Base-by-base conservation (phyloP, 2,888 invertebrate genomes). In the Anticlea derivata region DNA sequence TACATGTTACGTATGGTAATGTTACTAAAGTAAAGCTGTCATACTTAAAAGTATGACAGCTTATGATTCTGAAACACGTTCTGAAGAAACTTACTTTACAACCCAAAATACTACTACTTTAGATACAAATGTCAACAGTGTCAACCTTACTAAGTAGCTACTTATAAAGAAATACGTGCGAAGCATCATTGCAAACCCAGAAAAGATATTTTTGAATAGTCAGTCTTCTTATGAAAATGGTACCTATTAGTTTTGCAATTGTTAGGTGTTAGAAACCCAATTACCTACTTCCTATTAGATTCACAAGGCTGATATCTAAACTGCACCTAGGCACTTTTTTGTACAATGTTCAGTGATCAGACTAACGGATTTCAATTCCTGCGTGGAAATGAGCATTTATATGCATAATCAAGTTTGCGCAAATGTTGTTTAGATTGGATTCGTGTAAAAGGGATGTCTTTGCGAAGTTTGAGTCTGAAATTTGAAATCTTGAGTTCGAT, bases 241-340 rank as follows among this genome's bases (percentile, higher is more conserved):
- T 24, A 23, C 3, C n/a, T n/a, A n/a, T 8, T 20, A 6, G 6
- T 10, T 43, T 26, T 20, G 34, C 10, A 11, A 13, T 31, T 33
- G n/a, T 2, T 10, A 34, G 11, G 43, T 26, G 33, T 43, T 43
- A 30, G 33, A 39, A 47, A 39, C 22, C 34, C 10, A 39, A 39
- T 29, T 12, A 41, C 29, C 34, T 12, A 41, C 29, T 41, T 34
- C 34, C 39, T 48, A 29, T 26, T 40, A 33, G 13, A 31, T 31
- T 23, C 13, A 13, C 48, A 48, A 48, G 40, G 48, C 23, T 48
- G 40, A 41, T 48, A 35, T 48, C 29, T 40, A 48, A 39, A 22
- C 26, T 47, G 33, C 31, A 29, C 34, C 10, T 12, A 23, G 27
- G 23, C 23, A 22, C 7, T 17, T 39, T 26, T 17, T 27, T 33